Conservation (phyloP, 2,888 invertebrate genomes). For the Phragmatobia fuliginosa region DNA sequence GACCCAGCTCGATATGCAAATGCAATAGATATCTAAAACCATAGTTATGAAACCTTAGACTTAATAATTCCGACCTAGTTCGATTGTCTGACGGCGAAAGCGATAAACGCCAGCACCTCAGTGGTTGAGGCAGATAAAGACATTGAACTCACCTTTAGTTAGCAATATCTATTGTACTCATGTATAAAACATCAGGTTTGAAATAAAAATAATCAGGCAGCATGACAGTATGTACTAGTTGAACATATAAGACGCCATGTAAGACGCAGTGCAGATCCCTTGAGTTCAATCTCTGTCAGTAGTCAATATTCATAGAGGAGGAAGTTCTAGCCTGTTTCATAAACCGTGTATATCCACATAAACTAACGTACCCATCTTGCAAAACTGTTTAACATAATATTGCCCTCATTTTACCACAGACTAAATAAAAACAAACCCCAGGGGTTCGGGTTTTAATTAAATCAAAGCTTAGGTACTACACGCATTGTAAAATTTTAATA, state of each 20-base stretch:
- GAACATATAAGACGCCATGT: not conserved
- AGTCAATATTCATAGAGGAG: conserved; percentile 9
- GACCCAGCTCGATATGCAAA: not conserved
- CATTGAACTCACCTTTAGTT: not conserved
- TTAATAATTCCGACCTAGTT: not conserved
- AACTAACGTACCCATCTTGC: conserved; percentile 13
- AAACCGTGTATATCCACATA: conserved; percentile 8
- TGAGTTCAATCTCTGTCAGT: conserved; percentile 14
- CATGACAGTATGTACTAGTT: too few species aligned
- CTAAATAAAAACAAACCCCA: conserved; percentile 23
- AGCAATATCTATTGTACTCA: conserved; percentile 1
- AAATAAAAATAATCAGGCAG: not conserved
- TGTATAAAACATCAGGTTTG: not conserved
- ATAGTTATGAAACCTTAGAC: not conserved
- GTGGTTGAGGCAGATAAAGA: not conserved
- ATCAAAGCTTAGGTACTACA: conserved; percentile 19
- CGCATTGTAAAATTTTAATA: conserved; percentile 13
- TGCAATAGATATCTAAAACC: not conserved
- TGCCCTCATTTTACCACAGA: conserved; percentile 15
- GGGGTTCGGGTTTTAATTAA: conserved; percentile 22
- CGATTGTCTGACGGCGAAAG: not conserved
- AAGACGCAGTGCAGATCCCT: not conserved
- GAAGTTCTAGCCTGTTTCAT: conserved; percentile 7
- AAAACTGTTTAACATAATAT: conserved; percentile 23
- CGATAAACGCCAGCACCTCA: not conserved